A percentile compares a stretch with the other conserved stretches of the same genome.
phyloP scores from a whole-genome alignment of 2,888 invertebrate genomes.

The Oxytorus armatus region DNA sequence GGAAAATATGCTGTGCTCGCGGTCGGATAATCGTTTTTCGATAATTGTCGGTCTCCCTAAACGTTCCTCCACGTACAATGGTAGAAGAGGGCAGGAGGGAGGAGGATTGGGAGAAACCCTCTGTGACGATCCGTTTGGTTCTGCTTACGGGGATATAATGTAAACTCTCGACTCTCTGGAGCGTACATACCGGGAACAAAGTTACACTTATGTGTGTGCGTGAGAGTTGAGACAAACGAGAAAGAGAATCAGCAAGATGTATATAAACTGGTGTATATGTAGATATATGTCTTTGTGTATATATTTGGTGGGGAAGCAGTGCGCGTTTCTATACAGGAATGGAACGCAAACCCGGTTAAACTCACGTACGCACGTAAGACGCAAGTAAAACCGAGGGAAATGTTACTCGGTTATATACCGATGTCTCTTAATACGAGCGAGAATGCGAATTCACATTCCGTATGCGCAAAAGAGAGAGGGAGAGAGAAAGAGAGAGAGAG shows the following conservation, averaged over 20 bases:
- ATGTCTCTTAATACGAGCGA: slow-evolving; percentile 40
- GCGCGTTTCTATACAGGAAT: slow-evolving; percentile 31
- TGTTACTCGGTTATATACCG: slow-evolving; percentile 28
- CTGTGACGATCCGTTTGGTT: slow-evolving; percentile 40
- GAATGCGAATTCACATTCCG: slow-evolving; percentile 43
- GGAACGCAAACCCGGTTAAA: slow-evolving; percentile 36
- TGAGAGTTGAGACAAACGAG: slow-evolving; percentile 42
- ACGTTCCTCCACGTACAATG: slow-evolving; percentile 43
- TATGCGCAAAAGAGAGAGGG: slow-evolving; percentile 15
- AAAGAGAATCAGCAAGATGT: slow-evolving; percentile 22
- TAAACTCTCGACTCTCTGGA: slow-evolving; percentile 7
- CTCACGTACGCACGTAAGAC: slow-evolving; percentile 42
- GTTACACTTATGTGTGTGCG: slow-evolving; percentile 9
- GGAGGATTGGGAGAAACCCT: slow-evolving; percentile 23
- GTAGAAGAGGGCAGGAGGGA: not conserved
- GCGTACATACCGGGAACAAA: slow-evolving; percentile 18
- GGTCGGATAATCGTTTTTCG: slow-evolving; percentile 68
- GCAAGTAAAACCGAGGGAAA: slow-evolving; percentile 35
- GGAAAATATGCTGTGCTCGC: slow-evolving; percentile 63
- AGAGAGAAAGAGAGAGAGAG: slow-evolving; percentile 2
- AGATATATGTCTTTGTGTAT: slow-evolving; percentile 5
- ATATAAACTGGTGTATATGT: slow-evolving; percentile 3
- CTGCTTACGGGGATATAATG: slow-evolving; percentile 16
- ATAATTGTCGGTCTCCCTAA: slow-evolving; percentile 65
- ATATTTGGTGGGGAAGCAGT: slow-evolving; percentile 9